phyloP scores from a whole-genome alignment of 2,797 vertebrate species.

The Phataginus tricuspis region DNA sequence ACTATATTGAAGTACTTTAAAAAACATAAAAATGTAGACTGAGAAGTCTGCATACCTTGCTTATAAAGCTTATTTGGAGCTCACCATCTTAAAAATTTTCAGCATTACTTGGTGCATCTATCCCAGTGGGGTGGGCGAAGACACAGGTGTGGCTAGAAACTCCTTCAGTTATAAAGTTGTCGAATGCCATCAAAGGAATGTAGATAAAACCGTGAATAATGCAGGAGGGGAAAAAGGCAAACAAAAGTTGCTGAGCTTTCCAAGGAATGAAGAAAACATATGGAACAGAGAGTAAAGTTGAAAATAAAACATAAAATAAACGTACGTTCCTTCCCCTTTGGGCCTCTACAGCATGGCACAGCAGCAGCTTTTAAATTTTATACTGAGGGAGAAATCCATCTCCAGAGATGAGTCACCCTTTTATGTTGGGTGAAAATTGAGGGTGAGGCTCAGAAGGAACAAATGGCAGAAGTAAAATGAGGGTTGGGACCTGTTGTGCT shows the following conservation, averaged over 20 bases:
- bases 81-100: not conserved
- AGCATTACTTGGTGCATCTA: not conserved
- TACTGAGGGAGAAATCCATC: not conserved
- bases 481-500: not conserved
- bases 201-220: not conserved
- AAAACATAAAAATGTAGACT: not conserved
- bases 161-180: not conserved
- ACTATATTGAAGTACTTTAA: not conserved
- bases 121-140: not conserved
- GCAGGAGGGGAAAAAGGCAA: not conserved
- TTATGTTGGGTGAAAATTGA: slow-evolving; percentile 11
- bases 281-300: not conserved
- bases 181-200: not conserved
- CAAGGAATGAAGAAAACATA: not conserved
- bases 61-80: not conserved
- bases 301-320: not conserved
- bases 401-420: not conserved
- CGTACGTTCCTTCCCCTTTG: not conserved
- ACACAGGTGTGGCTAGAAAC: not conserved
- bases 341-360: not conserved
- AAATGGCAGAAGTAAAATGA: not conserved
- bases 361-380: not conserved
- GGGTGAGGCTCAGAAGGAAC: not conserved
- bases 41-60: not conserved
- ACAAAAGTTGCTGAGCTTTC: not conserved